Evolutionary conservation across 2,888 invertebrate genomes (phyloP), one percentile per base, ranked within the genome.

Genomic region (Oxyscelio sp.): DNA sequence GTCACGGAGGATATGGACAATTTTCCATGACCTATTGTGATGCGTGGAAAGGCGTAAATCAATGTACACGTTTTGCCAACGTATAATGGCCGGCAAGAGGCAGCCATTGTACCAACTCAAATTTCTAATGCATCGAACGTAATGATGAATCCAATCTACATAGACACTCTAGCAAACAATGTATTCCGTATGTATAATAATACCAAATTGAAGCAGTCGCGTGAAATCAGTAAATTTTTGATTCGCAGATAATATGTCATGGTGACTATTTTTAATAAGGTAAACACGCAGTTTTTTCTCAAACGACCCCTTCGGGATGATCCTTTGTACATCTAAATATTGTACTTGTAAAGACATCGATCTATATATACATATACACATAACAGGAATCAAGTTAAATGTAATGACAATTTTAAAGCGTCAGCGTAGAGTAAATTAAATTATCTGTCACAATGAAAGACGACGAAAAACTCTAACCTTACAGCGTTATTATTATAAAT

Each of bases 241-340:
- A 40, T 61, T 74, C 56, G 58, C 56, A 71, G 73, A 59, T 52
- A 68, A 77, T 66, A 54, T 65, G 63, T 63, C 59, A 61, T 59
- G 34, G 70, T 71, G 15, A 79, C 77, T 85, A 85, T 66, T 85
- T 82, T 85, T 75, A 68, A 70, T 82, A 82, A 74, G 50, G 61
- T 78, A 80, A 54, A 48, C 71, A 63, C 63, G 34, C 50, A 61
- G 24, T 82, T 74, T 81, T 48, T 54, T 78, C 73, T 65, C 24
- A 61, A 48, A 19, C 59, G 66, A 34, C 50, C 48, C 56, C 45
- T 71, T 56, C 24, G 52, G 59, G 34, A 45, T 77, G 58, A 71
- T 54, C 43, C 71, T 83, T 83, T 83, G 58, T 83, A 83, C 61
- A 83, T 78, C 66, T 73, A 52, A 73, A 68, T 68, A 73, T 59